Evolutionary conservation across 2,113 vertebrate genomes (phyloP).

Genomic region (Stigmatopora nigra): DNA sequence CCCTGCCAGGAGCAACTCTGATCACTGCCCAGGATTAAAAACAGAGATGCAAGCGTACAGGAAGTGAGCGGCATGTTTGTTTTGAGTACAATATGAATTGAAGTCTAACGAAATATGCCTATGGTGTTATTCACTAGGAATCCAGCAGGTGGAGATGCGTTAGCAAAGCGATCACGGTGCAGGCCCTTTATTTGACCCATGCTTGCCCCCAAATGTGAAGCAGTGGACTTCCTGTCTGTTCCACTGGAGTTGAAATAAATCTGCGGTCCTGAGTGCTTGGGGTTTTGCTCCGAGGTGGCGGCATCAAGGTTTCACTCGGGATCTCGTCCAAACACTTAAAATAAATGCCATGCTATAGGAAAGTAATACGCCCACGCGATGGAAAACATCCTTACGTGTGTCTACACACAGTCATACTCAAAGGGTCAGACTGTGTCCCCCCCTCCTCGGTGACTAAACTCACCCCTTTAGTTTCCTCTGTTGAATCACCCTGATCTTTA

Average conservation of each 20-base stretch:
- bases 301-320: constrained; percentile 22
- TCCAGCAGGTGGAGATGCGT: constrained; percentile 63
- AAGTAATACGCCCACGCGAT: constrained; percentile 26
- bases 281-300: constrained; percentile 8
- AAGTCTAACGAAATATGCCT: constrained; percentile 1
- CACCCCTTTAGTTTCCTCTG: constrained; percentile 38
- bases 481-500: constrained; percentile 45
- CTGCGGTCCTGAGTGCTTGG: constrained; percentile 25
- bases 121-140: constrained; percentile 14
- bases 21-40: constrained; percentile 45
- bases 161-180: background rate
- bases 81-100: constrained; percentile 23
- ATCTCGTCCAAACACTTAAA: constrained; percentile 16
- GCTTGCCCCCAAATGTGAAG: constrained; percentile 24
- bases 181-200: constrained; percentile 36
- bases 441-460: constrained; percentile 21
- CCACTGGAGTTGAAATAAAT: background rate
- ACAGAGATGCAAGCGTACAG: constrained; percentile 24
- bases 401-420: constrained; percentile 21
- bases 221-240: constrained; percentile 20
- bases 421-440: constrained; percentile 19
- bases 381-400: constrained; percentile 34
- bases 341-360: constrained; percentile 16
- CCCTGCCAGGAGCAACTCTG: constrained; percentile 39
- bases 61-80: constrained; percentile 21